These are phyloP conservation scores for Hesperia comma DNA, from an alignment of 2,888 invertebrate genomes.

Conservation along the genomic window DNA sequence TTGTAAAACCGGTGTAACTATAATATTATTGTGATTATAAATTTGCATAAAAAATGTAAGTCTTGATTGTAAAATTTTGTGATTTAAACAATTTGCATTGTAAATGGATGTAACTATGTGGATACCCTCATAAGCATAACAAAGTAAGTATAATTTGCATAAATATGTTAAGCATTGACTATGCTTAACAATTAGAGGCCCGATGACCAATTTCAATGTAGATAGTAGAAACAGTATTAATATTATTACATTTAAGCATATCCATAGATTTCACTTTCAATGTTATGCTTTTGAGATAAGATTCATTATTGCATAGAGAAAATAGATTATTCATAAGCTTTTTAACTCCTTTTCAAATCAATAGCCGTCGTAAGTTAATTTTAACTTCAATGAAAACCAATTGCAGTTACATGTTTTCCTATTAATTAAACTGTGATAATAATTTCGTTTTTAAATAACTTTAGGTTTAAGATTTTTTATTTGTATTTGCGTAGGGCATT, in stretches of 20 bases:
- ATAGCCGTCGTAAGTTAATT: constrained; percentile 2
- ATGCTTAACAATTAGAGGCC: constrained; percentile 16
- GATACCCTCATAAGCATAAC: constrained; percentile 23
- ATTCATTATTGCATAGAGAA: constrained; percentile 17
- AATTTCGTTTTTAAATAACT: constrained; percentile 24
- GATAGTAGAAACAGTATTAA: constrained; percentile 3
- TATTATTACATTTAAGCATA: constrained; percentile 5
- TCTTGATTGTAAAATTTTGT: constrained; percentile 5
- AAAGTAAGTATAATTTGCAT: constrained; percentile 7
- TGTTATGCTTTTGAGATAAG: constrained; percentile 29
- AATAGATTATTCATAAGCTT: constrained; percentile 26
- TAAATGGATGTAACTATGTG: constrained; percentile 1
- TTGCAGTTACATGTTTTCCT: constrained; percentile 27
- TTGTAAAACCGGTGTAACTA: background rate
- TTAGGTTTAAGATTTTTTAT: constrained; percentile 31
- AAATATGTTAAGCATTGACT: constrained; percentile 1
- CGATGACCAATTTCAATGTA: constrained; percentile 32
- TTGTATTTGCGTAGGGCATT: background rate
- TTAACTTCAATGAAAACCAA: constrained; percentile 10
- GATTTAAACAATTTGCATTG: constrained; percentile 5
- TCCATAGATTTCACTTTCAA: constrained; percentile 6
- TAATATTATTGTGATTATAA: background rate
- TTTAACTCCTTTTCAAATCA: constrained; percentile 1
- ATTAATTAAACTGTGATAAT: constrained; percentile 35
- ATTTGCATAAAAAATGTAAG: background rate